phyloP scores from a whole-genome alignment of 1,140 invertebrate genomes.

The Sycophila sp. region DNA sequence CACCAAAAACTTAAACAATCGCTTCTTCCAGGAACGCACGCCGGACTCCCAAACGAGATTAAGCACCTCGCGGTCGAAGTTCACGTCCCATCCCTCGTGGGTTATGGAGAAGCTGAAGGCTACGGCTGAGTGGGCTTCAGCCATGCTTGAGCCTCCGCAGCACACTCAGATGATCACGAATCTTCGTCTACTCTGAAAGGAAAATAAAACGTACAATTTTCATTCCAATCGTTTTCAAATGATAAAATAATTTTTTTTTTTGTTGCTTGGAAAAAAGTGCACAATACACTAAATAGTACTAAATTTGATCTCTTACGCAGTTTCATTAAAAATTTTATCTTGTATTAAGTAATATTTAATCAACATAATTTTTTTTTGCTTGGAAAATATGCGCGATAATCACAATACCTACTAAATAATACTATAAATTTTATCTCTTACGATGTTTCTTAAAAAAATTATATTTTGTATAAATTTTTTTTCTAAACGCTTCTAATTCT shows the following conservation, averaged over 20 bases:
- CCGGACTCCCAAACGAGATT: slow-evolving; percentile 92
- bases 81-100: slow-evolving; percentile 96
- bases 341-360: too few species aligned
- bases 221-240: not conserved
- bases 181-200: not conserved
- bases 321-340: too few species aligned
- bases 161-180: not conserved
- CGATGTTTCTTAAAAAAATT: too few species aligned
- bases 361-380: too few species aligned
- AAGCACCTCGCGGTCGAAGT: slow-evolving; percentile 95
- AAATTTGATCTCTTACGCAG: too few species aligned
- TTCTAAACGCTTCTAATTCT: too few species aligned
- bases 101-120: slow-evolving; percentile 98
- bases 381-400: too few species aligned
- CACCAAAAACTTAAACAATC: slow-evolving; percentile 86
- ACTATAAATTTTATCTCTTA: too few species aligned
- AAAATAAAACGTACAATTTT: not conserved
- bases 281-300: too few species aligned
- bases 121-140: slow-evolving; percentile 97
- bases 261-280: too few species aligned
- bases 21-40: slow-evolving; percentile 92
- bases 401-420: too few species aligned
- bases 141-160: slow-evolving; percentile 76
- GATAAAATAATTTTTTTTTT: not conserved
- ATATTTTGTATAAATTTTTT: too few species aligned